Base-by-base conservation (phyloP, 2,888 invertebrate species). In the Azorinus chamasolen region DNA sequence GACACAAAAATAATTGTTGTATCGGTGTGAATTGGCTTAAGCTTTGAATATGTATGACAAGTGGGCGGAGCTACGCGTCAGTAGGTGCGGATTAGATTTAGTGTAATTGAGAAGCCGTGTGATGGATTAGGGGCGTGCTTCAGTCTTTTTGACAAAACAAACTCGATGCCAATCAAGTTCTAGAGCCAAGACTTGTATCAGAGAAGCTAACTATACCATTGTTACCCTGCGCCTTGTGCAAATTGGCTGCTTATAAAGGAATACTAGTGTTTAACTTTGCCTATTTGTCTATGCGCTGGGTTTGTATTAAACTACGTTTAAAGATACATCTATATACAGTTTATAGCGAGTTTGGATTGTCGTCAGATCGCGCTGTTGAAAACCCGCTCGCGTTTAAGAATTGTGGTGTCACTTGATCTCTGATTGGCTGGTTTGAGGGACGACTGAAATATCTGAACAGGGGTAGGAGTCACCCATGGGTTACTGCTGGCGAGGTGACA, bases 341-440 rank as follows among this genome's bases (percentile, higher is more conserved):
- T n/a, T n/a, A n/a, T 32, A 32, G 32, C 32, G 32, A 10, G 32
- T 32, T 20, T 50, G 18, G 24, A 5, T 50, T 50, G 50, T 50
- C 50, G 50, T 50, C 50, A 22, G 50, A 50, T 20, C 24, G 18
- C 24, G 24, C 24, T 20, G 14, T 22, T 6, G 27, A 53, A 12
- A 18, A 32, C 24, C 3, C 12, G 53, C 32, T 12, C 53, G 12
- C 53, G 2, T 53, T 16, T 25, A 45, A 20, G 27, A 32, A 53
- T 24, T 25, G 27, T 20, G 32, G 61, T 70, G 70, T 71, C 66
- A 71, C 43, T 50, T 46, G 25, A 46, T n/a, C 27, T 59, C 27
- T 71, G 65, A 77, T 77, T 77, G 76, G 76, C 45, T 54, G 57
- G 51, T 50, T 63, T 62, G 27, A 66, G 48, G 59, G 51, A 45